phyloP scores from a whole-genome alignment of 2,113 vertebrate species.

The Halcyon malimbica region DNA sequence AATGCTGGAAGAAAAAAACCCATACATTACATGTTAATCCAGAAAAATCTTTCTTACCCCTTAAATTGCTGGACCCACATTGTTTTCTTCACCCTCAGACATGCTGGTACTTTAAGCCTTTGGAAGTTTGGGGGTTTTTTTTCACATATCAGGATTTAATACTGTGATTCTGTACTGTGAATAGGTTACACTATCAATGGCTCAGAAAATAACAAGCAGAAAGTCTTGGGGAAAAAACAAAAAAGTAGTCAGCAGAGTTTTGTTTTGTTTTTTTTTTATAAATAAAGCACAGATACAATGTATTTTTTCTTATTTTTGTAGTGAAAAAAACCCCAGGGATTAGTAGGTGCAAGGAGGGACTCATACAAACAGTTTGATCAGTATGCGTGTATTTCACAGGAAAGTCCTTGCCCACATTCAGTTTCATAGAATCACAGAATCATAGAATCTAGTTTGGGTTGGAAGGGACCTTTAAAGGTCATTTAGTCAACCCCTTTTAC shows the following conservation, averaged over 20 bases:
- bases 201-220: background rate
- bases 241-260: background rate
- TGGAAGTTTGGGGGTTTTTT: background rate
- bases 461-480: too few relatives aligned
- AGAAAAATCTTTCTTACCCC: background rate
- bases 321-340: background rate
- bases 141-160: background rate
- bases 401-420: background rate
- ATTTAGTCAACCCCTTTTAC: too few relatives aligned
- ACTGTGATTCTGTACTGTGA: background rate
- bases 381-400: background rate
- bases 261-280: background rate
- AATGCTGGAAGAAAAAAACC: background rate
- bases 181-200: background rate
- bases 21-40: background rate
- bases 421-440: background rate
- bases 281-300: background rate
- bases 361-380: background rate
- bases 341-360: background rate
- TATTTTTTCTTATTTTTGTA: background rate
- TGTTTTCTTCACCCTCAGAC: background rate
- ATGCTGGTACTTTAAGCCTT: background rate
- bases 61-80: background rate
- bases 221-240: background rate
- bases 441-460: too few relatives aligned